Conservation (phyloP, 2,113 vertebrate species). For the Oncorhynchus gorbuscha region DNA sequence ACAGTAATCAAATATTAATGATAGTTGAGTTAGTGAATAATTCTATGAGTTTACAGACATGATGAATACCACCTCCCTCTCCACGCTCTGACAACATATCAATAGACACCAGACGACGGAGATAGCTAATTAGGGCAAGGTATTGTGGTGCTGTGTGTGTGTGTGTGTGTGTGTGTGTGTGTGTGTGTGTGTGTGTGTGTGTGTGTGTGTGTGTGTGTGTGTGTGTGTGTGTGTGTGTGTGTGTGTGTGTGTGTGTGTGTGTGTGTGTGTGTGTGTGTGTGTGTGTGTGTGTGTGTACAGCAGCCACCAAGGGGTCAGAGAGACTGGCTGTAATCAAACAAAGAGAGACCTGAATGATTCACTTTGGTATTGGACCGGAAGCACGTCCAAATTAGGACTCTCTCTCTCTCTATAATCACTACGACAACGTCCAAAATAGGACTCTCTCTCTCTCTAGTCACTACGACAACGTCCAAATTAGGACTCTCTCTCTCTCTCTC, state of each 20-base stretch:
- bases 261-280: too few species aligned
- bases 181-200: too few species aligned
- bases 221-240: too few species aligned
- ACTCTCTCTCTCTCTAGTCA: too few species aligned
- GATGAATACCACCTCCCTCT: slow-evolving; percentile 38
- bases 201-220: too few species aligned
- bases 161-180: too few species aligned
- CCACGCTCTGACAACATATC: slow-evolving; percentile 50
- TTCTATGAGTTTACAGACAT: slow-evolving; percentile 49
- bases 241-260: too few species aligned
- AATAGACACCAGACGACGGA: slow-evolving; percentile 44
- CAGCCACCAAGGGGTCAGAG: slow-evolving; percentile 45
- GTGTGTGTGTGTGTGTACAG: slow-evolving; percentile 1
- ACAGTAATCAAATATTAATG: slow-evolving; percentile 58
- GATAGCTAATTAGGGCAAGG: slow-evolving; percentile 66
- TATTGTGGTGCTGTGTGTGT: slow-evolving; percentile 28
- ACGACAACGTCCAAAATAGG: too few species aligned
- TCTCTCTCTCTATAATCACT: slow-evolving; percentile 15
- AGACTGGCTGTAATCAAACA: slow-evolving; percentile 59
- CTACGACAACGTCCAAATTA: too few species aligned
- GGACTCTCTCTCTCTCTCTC: slow-evolving; percentile 34
- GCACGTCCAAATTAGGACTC: slow-evolving; percentile 39
- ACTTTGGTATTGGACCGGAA: slow-evolving; percentile 62
- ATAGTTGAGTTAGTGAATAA: slow-evolving; percentile 44
- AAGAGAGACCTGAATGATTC: slow-evolving; percentile 67